Evolutionary conservation across 2,797 vertebrate genomes (phyloP), one percentile per base, ranked within the genome.

Genomic region (Carapus acus): DNA sequence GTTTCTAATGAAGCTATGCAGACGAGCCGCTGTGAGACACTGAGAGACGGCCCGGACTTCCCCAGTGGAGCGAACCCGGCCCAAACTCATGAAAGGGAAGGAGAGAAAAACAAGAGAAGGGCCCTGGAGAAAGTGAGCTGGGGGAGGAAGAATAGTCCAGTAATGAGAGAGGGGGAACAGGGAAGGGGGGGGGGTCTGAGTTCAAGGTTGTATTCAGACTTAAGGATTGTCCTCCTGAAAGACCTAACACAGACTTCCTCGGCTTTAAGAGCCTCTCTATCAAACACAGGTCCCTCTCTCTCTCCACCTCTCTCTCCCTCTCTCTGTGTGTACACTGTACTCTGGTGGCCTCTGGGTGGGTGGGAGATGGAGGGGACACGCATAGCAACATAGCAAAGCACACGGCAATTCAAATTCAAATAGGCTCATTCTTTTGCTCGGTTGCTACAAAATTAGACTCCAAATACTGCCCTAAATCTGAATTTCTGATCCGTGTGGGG

Each of bases 341-440:
- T 55, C 60, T 73, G 75, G 78, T 82, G 79, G 77, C 82, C 77
- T 74, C 67, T 55, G 14, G 50, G 31, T 71, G 55, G 68, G 58
- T 54, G 63, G 50, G 65, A 69, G 54, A 36, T 43, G 17, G 37
- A 19, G 56, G 69, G 62, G 56, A 50, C 49, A 51, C 55, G 79
- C 73, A 74, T 61, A 80, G 65, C 69, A 79, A 73, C 75, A n/a
- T n/a, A n/a, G n/a, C n/a, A n/a, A n/a, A n/a, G n/a, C n/a, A 76
- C 54, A 68, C 46, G 73, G 74, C n/a, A 78, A 88, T 88, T 85
- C 62, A 84, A 70, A 88, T 88, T 85, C 81, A 85, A 88, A 87
- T 84, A 34, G 74, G 62, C 54, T 75, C 52, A 50, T 67, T 79
- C 72, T 77, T 39, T 62, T 56, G 47, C 57, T 49, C 38, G 54